Percentiles rank a stretch among this genome's conserved stretches.
phyloP scores from a whole-genome alignment of 2,888 invertebrate genomes.

The Chrysolina oricalcia region DNA sequence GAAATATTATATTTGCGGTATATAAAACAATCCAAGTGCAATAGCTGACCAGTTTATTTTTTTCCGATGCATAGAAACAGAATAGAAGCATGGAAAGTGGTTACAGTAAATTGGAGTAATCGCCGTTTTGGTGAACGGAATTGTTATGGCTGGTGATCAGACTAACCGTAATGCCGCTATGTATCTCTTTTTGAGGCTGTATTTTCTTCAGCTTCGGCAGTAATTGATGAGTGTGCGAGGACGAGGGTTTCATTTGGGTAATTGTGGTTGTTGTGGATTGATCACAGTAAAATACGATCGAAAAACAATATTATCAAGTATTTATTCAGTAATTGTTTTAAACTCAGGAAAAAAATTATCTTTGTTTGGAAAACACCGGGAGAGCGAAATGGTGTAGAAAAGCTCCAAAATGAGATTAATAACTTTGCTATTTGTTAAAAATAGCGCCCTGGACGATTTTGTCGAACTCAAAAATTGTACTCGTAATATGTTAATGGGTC shows the following conservation, averaged over 20 bases:
- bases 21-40: background rate
- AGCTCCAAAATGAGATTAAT: no score
- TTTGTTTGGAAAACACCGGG: background rate
- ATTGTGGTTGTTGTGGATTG: background rate
- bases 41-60: background rate
- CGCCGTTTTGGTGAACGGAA: conserved; percentile 16
- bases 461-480: no score
- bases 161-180: conserved; percentile 21
- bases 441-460: background rate
- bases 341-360: no score
- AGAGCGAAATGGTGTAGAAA: no score
- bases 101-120: conserved; percentile 16
- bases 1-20: no score
- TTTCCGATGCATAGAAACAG: conserved; percentile 1
- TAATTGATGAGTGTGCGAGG: background rate
- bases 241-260: conserved; percentile 3
- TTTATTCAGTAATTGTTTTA: no score
- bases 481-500: no score
- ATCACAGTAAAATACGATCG: background rate
- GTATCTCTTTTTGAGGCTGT: conserved; percentile 12
- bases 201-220: conserved; percentile 15
- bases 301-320: background rate
- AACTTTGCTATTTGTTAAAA: no score
- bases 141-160: conserved; percentile 22
- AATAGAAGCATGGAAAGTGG: conserved; percentile 21